Evolutionary conservation across 2,113 vertebrate genomes (phyloP).

Genomic region (Potamarius usumacintae): DNA sequence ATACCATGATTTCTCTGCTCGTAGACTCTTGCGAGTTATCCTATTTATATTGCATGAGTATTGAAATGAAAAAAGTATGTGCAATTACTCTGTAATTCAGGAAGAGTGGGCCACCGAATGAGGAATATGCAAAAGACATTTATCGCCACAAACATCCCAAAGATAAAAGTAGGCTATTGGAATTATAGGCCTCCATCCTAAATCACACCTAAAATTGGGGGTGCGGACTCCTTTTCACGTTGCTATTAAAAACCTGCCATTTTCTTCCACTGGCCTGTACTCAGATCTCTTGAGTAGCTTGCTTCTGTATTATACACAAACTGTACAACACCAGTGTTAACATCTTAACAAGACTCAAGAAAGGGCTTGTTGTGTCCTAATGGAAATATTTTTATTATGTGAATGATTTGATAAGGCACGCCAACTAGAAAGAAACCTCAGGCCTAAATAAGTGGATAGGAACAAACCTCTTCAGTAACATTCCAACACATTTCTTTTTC

Average conservation of each 20-base stretch:
- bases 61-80: conserved; percentile 66
- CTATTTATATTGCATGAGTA: conserved; percentile 75
- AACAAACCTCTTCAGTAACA: neutral
- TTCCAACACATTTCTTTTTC: neutral
- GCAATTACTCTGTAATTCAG: conserved; percentile 72
- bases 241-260: conserved; percentile 46
- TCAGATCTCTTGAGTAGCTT: conserved; percentile 5
- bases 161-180: conserved; percentile 54
- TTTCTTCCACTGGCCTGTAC: conserved; percentile 2
- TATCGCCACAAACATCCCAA: conserved; percentile 56
- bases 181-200: conserved; percentile 60
- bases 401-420: neutral
- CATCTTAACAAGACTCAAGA: conserved; percentile 3
- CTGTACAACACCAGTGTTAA: conserved; percentile 22
- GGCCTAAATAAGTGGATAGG: neutral
- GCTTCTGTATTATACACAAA: conserved; percentile 4
- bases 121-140: conserved; percentile 58
- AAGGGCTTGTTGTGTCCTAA: neutral
- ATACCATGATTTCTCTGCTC: conserved; percentile 58
- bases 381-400: neutral
- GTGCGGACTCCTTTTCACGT: conserved; percentile 47
- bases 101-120: conserved; percentile 53
- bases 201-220: conserved; percentile 50
- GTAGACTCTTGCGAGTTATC: conserved; percentile 64
- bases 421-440: neutral